Percentiles rank a stretch among this genome's conserved stretches.
Evolutionary conservation across 2,888 invertebrate species (phyloP).

Genomic region (Pristionchus japonicus): DNA sequence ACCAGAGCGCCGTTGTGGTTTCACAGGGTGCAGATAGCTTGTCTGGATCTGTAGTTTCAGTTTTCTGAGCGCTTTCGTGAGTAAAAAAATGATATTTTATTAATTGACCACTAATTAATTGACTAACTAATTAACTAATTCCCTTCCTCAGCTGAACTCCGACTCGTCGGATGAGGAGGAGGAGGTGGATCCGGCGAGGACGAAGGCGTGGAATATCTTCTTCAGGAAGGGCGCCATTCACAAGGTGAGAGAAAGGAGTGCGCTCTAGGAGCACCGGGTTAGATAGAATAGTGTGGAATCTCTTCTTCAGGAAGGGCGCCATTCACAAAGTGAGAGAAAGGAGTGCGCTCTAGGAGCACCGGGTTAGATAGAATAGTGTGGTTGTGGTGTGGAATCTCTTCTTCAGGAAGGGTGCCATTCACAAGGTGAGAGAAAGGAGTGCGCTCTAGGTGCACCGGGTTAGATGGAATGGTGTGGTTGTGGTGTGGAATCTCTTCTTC

Average conservation of each 20-base stretch:
- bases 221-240: constrained; percentile 8
- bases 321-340: not conserved
- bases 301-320: not conserved
- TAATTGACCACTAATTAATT: not conserved
- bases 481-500: constrained; percentile 31
- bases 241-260: not conserved
- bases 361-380: no score
- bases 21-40: not conserved
- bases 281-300: not conserved
- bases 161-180: not conserved
- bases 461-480: no score
- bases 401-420: no score
- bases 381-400: no score
- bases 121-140: not conserved
- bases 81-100: not conserved
- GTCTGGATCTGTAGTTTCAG: not conserved
- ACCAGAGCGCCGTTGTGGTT: not conserved
- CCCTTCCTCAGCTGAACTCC: not conserved
- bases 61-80: not conserved
- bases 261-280: not conserved
- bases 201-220: constrained; percentile 25
- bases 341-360: not conserved
- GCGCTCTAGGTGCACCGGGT: no score
- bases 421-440: no score
- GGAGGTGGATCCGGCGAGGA: not conserved